phyloP scores from a whole-genome alignment of 2,797 vertebrate species.

The Eutrigla gurnardus region DNA sequence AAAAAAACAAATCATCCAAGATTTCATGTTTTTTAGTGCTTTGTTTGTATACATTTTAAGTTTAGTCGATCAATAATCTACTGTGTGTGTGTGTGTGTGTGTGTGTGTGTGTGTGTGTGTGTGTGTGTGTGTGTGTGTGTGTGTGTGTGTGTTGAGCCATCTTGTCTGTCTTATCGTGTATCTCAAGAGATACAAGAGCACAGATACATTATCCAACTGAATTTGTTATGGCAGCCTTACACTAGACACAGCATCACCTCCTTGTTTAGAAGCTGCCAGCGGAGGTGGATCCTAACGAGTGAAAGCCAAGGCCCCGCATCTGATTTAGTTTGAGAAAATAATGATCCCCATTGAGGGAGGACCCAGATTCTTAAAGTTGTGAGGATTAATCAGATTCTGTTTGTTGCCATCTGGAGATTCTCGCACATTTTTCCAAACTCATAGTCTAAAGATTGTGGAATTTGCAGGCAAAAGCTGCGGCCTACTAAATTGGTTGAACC shows the following conservation, averaged over 20 bases:
- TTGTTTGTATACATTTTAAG: background rate
- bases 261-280: conserved; percentile 28
- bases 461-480: background rate
- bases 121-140: too few species aligned
- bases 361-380: background rate
- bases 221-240: conserved; percentile 27
- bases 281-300: conserved; percentile 9
- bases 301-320: background rate
- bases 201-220: conserved; percentile 10
- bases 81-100: too few species aligned
- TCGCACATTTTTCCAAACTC: background rate
- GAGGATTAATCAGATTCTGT: background rate
- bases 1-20: background rate
- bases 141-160: too few species aligned
- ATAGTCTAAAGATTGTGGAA: background rate
- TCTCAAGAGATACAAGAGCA: background rate
- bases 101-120: too few species aligned
- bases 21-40: background rate
- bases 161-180: too few species aligned
- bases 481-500: background rate
- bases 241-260: conserved; percentile 15
- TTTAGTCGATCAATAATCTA: background rate
- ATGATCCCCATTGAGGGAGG: background rate
- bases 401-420: background rate
- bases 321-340: background rate